Percentiles rank a stretch among this genome's conserved stretches.
phyloP scores from a whole-genome alignment of 2,113 vertebrate genomes.

The Dasypus novemcinctus region DNA sequence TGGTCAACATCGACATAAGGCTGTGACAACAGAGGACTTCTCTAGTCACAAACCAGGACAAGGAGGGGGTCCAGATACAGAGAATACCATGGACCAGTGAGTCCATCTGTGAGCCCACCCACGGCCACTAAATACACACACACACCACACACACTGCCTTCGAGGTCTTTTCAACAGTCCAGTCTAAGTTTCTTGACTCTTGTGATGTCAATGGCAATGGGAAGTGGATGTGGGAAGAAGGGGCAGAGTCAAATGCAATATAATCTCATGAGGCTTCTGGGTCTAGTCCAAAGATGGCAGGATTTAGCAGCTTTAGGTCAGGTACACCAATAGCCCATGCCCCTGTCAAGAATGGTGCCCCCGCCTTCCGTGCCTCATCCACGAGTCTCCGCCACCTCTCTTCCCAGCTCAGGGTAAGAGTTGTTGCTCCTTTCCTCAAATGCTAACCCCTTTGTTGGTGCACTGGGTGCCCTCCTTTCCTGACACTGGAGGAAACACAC shows the following conservation, averaged over 20 bases:
- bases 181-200: conserved; percentile 12
- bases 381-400: too few species aligned
- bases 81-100: not conserved
- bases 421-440: not conserved
- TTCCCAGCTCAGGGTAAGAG: not conserved
- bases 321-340: fast-evolving
- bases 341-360: not conserved
- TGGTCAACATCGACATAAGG: not conserved
- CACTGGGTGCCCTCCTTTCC: not conserved
- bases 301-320: fast-evolving
- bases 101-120: not conserved
- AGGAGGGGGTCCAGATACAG: not conserved
- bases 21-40: not conserved
- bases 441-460: not conserved
- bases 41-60: not conserved
- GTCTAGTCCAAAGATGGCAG: not conserved
- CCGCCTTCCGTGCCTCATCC: not conserved
- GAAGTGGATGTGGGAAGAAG: not conserved
- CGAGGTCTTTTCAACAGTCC: not conserved
- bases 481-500: not conserved
- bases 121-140: not conserved
- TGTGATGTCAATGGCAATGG: not conserved
- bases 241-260: fast-evolving
- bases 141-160: not conserved
- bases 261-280: not conserved